phyloP scores from a whole-genome alignment of 2,888 invertebrate species.

The Trachelus iudaicus region DNA sequence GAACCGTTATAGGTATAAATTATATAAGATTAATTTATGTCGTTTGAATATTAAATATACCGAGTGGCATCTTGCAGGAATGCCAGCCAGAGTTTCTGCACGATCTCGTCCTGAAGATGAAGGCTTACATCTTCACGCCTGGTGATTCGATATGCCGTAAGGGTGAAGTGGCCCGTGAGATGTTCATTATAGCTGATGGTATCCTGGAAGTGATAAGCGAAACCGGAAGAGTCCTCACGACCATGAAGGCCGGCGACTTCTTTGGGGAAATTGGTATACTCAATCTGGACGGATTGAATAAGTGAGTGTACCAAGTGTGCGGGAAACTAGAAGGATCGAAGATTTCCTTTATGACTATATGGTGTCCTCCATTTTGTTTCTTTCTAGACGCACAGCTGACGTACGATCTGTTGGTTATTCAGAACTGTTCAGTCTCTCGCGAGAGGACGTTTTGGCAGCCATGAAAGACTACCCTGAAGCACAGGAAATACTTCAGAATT shows the following conservation, averaged over 20 bases:
- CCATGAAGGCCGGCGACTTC: slow-evolving; percentile 97
- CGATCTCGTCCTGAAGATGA: slow-evolving; percentile 97
- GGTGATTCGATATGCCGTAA: slow-evolving; percentile 97
- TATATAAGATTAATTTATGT: background rate
- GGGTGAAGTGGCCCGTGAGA: slow-evolving; percentile 94
- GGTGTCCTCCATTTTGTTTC: background rate
- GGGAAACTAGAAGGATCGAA: background rate
- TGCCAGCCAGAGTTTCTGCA: slow-evolving; percentile 98
- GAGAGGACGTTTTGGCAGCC: slow-evolving; percentile 93
- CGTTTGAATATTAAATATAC: background rate
- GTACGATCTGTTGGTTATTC: slow-evolving; percentile 96
- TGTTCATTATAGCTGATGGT: slow-evolving; percentile 98
- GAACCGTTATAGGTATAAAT: background rate
- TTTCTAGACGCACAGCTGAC: slow-evolving; percentile 88
- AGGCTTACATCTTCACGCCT: slow-evolving; percentile 97
- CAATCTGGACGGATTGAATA: slow-evolving; percentile 94
- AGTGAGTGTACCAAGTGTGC: slow-evolving; percentile 70
- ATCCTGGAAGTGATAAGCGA: slow-evolving; percentile 96
- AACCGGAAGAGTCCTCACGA: slow-evolving; percentile 90
- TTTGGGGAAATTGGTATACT: slow-evolving; percentile 98
- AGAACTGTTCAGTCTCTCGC: slow-evolving; percentile 91
- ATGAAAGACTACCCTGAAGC: slow-evolving; percentile 98
- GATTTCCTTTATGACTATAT: background rate
- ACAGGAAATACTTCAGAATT: slow-evolving; percentile 90
- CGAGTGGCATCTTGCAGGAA: slow-evolving; percentile 73